phyloP scores from a whole-genome alignment of 2,113 vertebrate species.

The Sorex fumeus region DNA sequence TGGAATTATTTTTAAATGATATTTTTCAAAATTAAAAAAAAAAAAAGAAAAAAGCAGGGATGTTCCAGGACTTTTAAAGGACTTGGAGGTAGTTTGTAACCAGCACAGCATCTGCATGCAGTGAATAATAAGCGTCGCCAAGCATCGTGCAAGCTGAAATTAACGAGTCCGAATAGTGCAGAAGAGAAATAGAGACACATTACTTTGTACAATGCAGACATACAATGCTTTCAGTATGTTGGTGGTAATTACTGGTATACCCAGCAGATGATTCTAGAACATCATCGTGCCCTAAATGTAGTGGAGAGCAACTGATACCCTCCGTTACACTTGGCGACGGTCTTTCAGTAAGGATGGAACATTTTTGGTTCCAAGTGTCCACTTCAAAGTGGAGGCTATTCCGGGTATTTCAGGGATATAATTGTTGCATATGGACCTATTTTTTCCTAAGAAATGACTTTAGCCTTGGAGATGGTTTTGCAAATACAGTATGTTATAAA shows the following conservation, averaged over 20 bases:
- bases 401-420: constrained; percentile 5
- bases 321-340: not conserved
- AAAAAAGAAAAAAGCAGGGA: not conserved
- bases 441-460: not conserved
- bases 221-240: not conserved
- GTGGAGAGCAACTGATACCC: not conserved
- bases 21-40: not conserved
- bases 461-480: constrained; percentile 13
- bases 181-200: not conserved
- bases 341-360: not conserved
- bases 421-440: not conserved
- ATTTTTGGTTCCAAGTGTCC: constrained; percentile 10
- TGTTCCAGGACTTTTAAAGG: constrained; percentile 31
- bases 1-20: not conserved
- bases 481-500: not conserved
- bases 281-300: not conserved
- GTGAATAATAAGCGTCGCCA: not conserved
- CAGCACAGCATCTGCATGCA: not conserved
- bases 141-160: constrained; percentile 15
- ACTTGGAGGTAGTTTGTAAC: not conserved
- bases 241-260: not conserved
- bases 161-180: not conserved
- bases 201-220: not conserved
- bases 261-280: not conserved
- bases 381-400: not conserved